Evolutionary conservation across 2,113 vertebrate genomes (phyloP).

Genomic region (Hippoglossus stenolepis): DNA sequence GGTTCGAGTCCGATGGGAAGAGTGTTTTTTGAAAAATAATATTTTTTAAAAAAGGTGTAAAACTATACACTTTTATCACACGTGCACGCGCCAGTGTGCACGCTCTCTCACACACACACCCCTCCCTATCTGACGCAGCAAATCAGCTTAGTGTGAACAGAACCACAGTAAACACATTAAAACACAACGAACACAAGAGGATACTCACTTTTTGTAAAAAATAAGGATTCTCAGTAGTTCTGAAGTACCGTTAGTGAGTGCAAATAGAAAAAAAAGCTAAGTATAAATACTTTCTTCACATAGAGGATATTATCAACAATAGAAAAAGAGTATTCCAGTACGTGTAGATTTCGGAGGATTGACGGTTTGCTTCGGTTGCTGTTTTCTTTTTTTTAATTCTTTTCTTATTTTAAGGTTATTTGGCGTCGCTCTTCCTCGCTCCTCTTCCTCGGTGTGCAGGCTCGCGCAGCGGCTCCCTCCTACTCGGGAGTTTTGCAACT

Average conservation of each 20-base stretch:
- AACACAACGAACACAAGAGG: background rate
- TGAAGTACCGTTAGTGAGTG: constrained; percentile 84
- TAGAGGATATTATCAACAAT: constrained; percentile 74
- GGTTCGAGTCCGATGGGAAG: background rate
- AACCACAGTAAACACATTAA: constrained; percentile 9
- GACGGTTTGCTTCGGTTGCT: constrained; percentile 58
- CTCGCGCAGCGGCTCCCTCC: constrained; percentile 73
- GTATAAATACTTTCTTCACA: constrained; percentile 85
- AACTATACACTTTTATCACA: background rate
- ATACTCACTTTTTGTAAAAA: constrained; percentile 81
- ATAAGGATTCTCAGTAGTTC: constrained; percentile 81
- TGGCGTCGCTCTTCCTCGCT: constrained; percentile 43
- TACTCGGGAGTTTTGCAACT: constrained; percentile 82
- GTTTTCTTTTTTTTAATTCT: constrained; percentile 48
- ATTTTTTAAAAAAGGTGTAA: background rate
- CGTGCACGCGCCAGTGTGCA: background rate
- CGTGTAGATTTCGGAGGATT: constrained; percentile 72
- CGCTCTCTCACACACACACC: constrained; percentile 42
- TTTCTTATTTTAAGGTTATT: constrained; percentile 53
- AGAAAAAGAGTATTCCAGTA: constrained; percentile 83
- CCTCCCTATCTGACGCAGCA: constrained; percentile 82
- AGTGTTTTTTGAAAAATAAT: background rate
- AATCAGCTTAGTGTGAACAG: constrained; percentile 69
- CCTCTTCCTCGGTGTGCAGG: constrained; percentile 71
- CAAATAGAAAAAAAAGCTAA: constrained; percentile 79